phyloP scores from a whole-genome alignment of 2,113 vertebrate species.

The Ranitomeya imitator region DNA sequence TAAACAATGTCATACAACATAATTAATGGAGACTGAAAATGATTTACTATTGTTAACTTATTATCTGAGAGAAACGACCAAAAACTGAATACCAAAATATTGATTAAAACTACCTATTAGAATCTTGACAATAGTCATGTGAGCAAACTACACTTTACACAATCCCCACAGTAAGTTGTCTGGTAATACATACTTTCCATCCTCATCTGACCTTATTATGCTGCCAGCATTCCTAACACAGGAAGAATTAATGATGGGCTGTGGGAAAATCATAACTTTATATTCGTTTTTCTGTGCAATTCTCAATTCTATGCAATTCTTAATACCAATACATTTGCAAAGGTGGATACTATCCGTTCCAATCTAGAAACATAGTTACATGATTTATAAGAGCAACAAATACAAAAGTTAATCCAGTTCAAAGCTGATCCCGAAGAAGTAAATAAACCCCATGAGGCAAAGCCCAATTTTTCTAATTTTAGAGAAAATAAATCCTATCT shows the following conservation, averaged over 20 bases:
- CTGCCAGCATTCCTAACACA: conserved; percentile 68
- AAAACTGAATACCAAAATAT: no score
- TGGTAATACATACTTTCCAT: conserved; percentile 57
- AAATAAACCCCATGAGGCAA: no score
- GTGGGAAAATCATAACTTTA: conserved; percentile 49
- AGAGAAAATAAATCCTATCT: no score
- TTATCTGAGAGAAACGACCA: not conserved
- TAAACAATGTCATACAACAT: not conserved
- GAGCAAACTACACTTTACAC: not conserved
- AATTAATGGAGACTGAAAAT: not conserved
- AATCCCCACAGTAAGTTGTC: conserved; percentile 16
- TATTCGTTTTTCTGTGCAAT: not conserved
- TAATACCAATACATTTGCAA: no score
- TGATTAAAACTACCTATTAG: not conserved
- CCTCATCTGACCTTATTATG: conserved; percentile 67
- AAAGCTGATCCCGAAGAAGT: no score
- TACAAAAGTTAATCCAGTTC: no score
- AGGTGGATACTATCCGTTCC: no score
- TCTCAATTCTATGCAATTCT: not conserved
- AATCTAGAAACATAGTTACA: no score
- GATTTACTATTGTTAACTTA: not conserved
- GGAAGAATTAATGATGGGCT: conserved; percentile 60
- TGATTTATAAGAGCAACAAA: no score
- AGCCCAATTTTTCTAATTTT: no score
- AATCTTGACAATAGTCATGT: not conserved